Conservation (phyloP, 2,797 vertebrate species). For the Chrosomus eos region DNA sequence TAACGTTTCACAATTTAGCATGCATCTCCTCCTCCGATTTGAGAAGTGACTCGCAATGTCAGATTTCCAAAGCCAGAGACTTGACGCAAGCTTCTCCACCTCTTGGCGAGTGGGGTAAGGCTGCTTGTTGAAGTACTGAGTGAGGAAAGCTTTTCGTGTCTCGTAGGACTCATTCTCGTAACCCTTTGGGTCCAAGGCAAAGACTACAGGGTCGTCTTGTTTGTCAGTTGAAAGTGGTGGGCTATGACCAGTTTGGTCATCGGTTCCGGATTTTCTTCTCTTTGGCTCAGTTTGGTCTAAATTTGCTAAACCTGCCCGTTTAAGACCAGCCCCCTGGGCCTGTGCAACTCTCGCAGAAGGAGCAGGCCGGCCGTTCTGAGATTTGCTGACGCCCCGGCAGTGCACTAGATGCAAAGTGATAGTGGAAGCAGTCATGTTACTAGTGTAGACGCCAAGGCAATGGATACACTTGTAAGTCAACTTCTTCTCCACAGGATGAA, state of each 20-base stretch:
- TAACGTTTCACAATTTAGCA: constrained; percentile 87
- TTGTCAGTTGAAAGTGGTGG: constrained; percentile 83
- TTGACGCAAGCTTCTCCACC: constrained; percentile 92
- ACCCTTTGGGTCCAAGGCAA: constrained; percentile 94
- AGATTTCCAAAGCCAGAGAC: constrained; percentile 97
- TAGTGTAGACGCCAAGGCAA: constrained; percentile 97
- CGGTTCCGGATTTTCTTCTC: constrained; percentile 82
- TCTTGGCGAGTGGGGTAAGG: constrained; percentile 91
- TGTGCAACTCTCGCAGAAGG: constrained; percentile 82
- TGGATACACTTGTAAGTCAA: constrained; percentile 99
- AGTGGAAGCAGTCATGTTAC: constrained; percentile 98
- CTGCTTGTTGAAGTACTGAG: constrained; percentile 90
- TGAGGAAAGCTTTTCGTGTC: constrained; percentile 93
- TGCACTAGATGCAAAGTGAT: constrained; percentile 97
- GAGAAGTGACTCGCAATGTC: constrained; percentile 96
- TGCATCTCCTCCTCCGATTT: constrained; percentile 89
- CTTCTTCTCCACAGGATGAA: constrained; percentile 97
- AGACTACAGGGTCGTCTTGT: constrained; percentile 87
- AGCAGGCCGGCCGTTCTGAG: constrained; percentile 88
- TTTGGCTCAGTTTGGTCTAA: constrained; percentile 86
- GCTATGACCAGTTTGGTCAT: constrained; percentile 73
- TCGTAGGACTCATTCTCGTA: constrained; percentile 94
- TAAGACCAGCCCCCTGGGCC: constrained; percentile 81
- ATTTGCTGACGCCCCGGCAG: constrained; percentile 94
- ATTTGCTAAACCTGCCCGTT: constrained; percentile 83